Evolutionary conservation across 2,113 vertebrate species (phyloP).

Genomic region (Hemiprocne comata): DNA sequence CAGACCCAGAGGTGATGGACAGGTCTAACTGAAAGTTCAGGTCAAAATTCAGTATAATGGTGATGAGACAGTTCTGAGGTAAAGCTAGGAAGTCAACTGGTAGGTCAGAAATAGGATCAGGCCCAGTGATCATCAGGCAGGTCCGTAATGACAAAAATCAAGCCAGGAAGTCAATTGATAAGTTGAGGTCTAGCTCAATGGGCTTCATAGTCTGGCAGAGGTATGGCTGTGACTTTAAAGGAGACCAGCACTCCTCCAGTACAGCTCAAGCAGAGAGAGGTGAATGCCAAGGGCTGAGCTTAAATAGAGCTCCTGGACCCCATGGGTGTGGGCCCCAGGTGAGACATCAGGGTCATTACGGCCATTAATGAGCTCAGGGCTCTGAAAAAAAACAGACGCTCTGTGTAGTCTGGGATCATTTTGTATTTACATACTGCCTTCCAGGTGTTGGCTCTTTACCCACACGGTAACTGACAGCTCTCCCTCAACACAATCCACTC

Average conservation of each 20-base stretch:
- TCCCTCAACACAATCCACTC: not conserved
- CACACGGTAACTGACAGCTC: not conserved
- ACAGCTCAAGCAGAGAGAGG: not conserved
- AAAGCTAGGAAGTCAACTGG: not conserved
- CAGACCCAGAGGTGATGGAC: not conserved
- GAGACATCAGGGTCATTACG: not conserved
- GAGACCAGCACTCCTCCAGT: not conserved
- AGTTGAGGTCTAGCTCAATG: not conserved
- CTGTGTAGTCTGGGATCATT: not conserved
- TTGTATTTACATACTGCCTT: slow-evolving; percentile 7
- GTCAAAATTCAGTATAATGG: not conserved
- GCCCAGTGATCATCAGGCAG: not conserved
- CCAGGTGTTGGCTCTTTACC: not conserved
- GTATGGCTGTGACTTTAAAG: rapidly evolving
- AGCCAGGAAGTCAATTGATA: not conserved
- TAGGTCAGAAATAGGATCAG: not conserved
- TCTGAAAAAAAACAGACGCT: not conserved
- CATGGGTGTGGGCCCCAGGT: not conserved
- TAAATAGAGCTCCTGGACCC: not conserved
- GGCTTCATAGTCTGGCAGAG: not conserved
- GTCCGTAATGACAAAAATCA: not conserved
- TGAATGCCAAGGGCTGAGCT: not conserved
- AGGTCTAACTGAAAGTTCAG: not conserved
- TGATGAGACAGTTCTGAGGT: not conserved
- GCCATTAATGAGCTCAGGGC: not conserved